Evolutionary conservation across 1,140 invertebrate species (phyloP).

Genomic region (Ridgeia piscesae): DNA sequence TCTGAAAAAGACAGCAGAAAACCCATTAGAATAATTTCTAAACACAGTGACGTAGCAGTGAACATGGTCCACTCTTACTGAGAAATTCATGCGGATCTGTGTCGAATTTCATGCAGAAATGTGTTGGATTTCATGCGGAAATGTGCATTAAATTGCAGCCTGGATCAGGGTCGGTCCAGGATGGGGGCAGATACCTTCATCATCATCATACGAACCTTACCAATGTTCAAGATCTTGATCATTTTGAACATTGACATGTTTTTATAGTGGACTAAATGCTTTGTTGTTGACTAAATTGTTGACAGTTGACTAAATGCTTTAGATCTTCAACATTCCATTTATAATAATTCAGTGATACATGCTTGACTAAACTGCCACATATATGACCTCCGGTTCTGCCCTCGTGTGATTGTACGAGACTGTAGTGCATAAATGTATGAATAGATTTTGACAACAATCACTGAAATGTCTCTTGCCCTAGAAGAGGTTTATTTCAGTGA

Average conservation of each 20-base stretch:
- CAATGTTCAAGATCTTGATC: neutral
- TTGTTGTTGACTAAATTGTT: too few species aligned
- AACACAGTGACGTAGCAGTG: neutral
- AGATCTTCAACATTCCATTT: too few species aligned
- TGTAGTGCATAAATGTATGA: too few species aligned
- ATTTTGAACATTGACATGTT: neutral
- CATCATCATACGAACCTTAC: neutral
- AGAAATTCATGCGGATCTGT: neutral
- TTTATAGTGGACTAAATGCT: neutral
- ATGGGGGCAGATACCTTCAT: neutral
- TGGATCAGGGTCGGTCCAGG: too few species aligned
- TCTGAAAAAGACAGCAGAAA: neutral
- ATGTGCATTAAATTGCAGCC: neutral
- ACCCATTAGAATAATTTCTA: neutral
- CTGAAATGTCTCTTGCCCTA: too few species aligned
- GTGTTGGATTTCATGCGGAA: neutral
- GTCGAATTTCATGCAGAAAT: neutral
- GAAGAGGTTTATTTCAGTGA: too few species aligned
- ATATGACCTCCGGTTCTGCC: too few species aligned
- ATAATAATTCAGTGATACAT: too few species aligned
- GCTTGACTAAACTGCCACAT: too few species aligned
- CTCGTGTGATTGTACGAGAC: too few species aligned
- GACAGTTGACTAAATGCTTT: too few species aligned
- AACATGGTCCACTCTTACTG: neutral
- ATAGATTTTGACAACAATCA: too few species aligned